Evolutionary conservation across 2,888 invertebrate genomes (phyloP), one percentile per base, ranked within the genome.

Genomic region (Eupithecia pulchellata): DNA sequence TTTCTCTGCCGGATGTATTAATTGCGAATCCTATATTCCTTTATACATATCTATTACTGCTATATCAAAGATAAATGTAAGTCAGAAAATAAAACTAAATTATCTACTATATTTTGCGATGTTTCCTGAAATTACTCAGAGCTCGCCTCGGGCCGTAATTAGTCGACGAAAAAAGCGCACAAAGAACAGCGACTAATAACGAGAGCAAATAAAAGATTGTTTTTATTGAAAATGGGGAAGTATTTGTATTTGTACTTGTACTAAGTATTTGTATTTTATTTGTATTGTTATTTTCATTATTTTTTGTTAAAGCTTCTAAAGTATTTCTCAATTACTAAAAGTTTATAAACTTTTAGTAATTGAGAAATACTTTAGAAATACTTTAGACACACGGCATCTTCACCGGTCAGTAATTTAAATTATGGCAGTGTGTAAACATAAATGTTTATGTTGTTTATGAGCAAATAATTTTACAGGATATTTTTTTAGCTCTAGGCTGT

Each of bases 61-160:
- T 9, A 9, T 9, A 52, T 0, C 13, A 4, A 52, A 52, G 25
- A 25, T 52, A 25, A 47, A 47, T 11, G 20, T 1, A 30, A 32
- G 60, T 58, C 17, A 32, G 60, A 60, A 17, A 60, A 57, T 57
- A 29, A 60, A 60, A 20, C 30, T 17, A 20, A 29, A 17, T 57
- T 17, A 29, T 29, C 60, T 30, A 4, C 9, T 20, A 60, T 60
- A 32, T 32, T 32, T 60, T 57, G 17, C 11, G 4, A 60, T 60
- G 17, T 32, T 60, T n/a, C n/a, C 11, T 60, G 60, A 60, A 58
- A 60, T 32, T n/a, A 30, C 30, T 32, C 60, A n/a, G 32, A 32
- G 32, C 29, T 29, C 29, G 57, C 60, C 60, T 60, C n/a, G 20
- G 32, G 60, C 14, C 30, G 4, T 60, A 60, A 60, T 60, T 60